Evolutionary conservation across 2,113 vertebrate species (phyloP), one percentile per base, ranked within the genome.

Genomic region (Strix aluco): DNA sequence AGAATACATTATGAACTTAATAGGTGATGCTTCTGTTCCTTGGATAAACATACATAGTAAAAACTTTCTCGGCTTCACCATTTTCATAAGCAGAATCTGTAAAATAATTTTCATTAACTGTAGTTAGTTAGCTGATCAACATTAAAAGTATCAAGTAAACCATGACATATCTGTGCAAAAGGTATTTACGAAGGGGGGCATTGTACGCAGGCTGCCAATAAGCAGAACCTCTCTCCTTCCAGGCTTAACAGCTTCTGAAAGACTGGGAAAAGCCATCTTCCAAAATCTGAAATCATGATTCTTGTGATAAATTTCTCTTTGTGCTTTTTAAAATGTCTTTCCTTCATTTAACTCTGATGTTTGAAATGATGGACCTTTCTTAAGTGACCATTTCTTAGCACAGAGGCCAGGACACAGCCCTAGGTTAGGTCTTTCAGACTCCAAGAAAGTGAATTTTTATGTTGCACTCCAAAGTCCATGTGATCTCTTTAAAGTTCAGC

Each of bases 111-210:
- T 73, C 15, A 72, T 59, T 75, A 49, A 67, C 25, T 2, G 4
- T 52, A 51, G 46, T 66, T 82, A 57, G 44, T 88, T 69, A 54
- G 72, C 22, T 75, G n/a, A 51, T 86, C 49, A 65, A 15, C 63
- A 61, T 65, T 86, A 36, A 40, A 4, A 61, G 12, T 49, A 49
- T 44, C 19, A 58, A 79, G 44, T 42, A 69, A 89, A 69, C 19
- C 10, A n/a, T 0, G 0, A 26, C 27, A 58, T 13, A 30, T 54
- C 10, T 71, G 25, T 58, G 61, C n/a, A 71, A 66, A 88, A n/a
- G 30, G 11, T 55, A 52, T 81, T 73, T 54, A 32, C 46, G 85
- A 78, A 71, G 51, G 46, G 69, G 26, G 5, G 12, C 34, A 15
- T 47, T 49, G 21, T 55, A 32, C 29, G 16, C 42, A 73, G 27